Percentiles rank a stretch among this genome's conserved stretches.
Conservation (phyloP, 2,113 vertebrate species). For the Sialia sialis region DNA sequence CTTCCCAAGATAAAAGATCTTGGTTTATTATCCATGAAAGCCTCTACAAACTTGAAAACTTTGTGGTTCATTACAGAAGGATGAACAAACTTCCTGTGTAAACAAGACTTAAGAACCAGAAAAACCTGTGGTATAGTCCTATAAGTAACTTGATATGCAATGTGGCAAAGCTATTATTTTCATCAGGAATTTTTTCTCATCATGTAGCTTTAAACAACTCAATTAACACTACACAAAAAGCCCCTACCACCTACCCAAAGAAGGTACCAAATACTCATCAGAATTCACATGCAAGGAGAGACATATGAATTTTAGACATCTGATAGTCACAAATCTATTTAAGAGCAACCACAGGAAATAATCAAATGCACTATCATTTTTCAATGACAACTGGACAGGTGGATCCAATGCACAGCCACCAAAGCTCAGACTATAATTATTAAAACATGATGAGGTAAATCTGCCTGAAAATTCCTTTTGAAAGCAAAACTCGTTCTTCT, state of each 20-base stretch:
- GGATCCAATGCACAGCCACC: neutral
- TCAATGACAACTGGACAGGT: neutral
- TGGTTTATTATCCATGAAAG: neutral
- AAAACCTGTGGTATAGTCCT: neutral
- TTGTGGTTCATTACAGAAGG: neutral
- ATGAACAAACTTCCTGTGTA: neutral
- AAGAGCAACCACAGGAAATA: neutral
- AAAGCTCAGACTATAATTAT: neutral
- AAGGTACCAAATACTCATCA: neutral
- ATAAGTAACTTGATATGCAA: neutral
- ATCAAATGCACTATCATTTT: neutral
- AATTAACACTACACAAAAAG: neutral
- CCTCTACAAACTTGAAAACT: neutral
- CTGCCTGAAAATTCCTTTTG: neutral
- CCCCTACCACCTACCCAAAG: neutral
- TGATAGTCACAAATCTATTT: neutral
- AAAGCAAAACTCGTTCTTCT: neutral
- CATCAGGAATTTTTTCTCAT: neutral
- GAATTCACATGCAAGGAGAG: neutral
- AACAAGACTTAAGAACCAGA: conserved; percentile 11
- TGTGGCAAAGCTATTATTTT: neutral
- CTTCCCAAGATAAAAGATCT: neutral
- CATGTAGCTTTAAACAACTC: neutral
- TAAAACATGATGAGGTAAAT: neutral
- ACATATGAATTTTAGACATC: neutral